phyloP scores from a whole-genome alignment of 2,113 vertebrate species.

The Burhinus bistriatus region DNA sequence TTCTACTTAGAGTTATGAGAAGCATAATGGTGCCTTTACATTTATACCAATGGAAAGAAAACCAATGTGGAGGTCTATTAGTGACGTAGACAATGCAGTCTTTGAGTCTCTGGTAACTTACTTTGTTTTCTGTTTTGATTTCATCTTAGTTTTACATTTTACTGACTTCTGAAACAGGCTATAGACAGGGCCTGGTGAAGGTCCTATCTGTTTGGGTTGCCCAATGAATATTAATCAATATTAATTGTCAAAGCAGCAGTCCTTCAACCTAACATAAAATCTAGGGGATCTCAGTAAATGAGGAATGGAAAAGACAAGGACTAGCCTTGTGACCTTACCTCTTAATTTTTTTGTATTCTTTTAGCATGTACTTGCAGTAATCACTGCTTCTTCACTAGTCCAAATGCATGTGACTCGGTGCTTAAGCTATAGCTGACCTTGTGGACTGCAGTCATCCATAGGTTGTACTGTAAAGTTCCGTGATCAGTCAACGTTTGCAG shows the following conservation, averaged over 20 bases:
- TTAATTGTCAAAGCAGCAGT: not conserved
- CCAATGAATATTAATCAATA: not conserved
- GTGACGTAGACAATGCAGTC: not conserved
- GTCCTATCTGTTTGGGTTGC: not conserved
- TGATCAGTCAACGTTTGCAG: not conserved
- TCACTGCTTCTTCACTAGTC: not conserved
- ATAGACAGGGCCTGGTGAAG: not conserved
- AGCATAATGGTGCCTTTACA: not conserved
- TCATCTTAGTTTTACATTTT: not conserved
- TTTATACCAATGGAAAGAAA: not conserved
- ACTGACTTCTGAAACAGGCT: not conserved
- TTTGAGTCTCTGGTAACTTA: not conserved
- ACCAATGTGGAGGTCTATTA: not conserved
- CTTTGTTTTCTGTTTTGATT: not conserved
- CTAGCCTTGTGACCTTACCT: not conserved
- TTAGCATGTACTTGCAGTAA: not conserved
- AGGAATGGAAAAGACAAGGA: not conserved
- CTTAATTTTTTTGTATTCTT: not conserved
- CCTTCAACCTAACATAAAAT: not conserved
- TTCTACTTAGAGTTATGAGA: not conserved
- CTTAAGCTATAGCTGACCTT: not conserved
- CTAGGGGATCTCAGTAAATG: not conserved
- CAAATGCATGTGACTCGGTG: not conserved
- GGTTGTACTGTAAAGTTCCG: not conserved
- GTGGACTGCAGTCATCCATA: not conserved